Conservation (phyloP, 2,113 vertebrate species). For the Vulpes lagopus region DNA sequence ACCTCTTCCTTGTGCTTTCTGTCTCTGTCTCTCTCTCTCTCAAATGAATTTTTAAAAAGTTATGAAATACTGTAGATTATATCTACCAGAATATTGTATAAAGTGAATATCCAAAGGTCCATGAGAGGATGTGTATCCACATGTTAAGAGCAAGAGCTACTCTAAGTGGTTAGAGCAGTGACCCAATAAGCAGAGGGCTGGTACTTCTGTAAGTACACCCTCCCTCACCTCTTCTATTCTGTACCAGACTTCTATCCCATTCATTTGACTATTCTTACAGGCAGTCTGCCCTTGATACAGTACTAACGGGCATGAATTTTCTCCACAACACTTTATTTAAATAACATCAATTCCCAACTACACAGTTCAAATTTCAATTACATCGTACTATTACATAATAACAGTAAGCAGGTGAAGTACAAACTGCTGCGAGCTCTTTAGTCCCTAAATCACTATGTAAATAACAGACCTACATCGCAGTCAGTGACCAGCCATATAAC, state of each 20-base stretch:
- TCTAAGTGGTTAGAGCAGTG: not conserved
- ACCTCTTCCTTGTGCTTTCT: no score
- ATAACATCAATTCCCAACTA: not conserved
- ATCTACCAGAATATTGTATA: not conserved
- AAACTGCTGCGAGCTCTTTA: not conserved
- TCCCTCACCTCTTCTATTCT: not conserved
- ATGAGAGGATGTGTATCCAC: no score
- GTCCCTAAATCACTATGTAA: not conserved
- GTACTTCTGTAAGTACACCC: rapidly evolving
- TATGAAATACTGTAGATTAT: not conserved
- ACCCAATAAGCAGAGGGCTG: not conserved
- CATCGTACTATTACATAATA: not conserved
- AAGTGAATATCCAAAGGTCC: not conserved
- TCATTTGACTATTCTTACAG: not conserved
- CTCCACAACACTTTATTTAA: not conserved
- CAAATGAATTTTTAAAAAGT: not conserved
- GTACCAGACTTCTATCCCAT: not conserved
- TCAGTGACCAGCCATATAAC: rapidly evolving
- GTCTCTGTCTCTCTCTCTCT: no score
- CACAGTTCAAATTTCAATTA: not conserved
- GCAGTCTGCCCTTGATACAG: not conserved
- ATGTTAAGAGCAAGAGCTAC: not conserved
- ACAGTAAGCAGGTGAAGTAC: not conserved
- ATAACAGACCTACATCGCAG: not conserved
- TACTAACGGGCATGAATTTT: not conserved